phyloP scores from a whole-genome alignment of 2,888 invertebrate genomes.

The Maniola hyperantus region DNA sequence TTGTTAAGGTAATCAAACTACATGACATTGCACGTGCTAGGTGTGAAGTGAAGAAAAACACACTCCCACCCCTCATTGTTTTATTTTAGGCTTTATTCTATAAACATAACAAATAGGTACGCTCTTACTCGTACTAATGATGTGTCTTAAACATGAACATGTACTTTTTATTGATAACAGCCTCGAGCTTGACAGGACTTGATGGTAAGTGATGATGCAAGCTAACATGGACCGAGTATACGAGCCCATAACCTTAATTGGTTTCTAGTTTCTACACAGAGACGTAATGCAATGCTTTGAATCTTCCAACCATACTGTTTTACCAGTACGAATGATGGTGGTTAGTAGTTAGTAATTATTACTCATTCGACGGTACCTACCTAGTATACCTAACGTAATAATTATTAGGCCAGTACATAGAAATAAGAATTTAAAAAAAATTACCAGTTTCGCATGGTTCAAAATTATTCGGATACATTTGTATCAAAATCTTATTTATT shows the following conservation, averaged over 20 bases:
- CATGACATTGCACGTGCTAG: slow-evolving; percentile 74
- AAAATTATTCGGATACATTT: too few relatives aligned
- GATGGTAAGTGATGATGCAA: slow-evolving; percentile 19
- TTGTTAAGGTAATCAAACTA: slow-evolving; percentile 67
- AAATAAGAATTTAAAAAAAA: too few relatives aligned
- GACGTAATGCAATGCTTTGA: not conserved
- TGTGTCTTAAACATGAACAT: slow-evolving; percentile 37
- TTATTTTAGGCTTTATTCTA: slow-evolving; percentile 66
- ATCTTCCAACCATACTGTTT: not conserved
- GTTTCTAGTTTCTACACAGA: not conserved
- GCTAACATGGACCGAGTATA: slow-evolving; percentile 5
- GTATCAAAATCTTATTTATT: too few relatives aligned
- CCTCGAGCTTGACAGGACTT: slow-evolving; percentile 8
- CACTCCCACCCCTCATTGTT: slow-evolving; percentile 61
- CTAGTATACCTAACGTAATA: too few relatives aligned
- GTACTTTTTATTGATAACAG: slow-evolving; percentile 16
- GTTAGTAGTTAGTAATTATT: not conserved
- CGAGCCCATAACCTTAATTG: slow-evolving; percentile 8
- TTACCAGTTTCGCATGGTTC: too few relatives aligned
- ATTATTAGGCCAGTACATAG: too few relatives aligned
- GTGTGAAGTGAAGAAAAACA: slow-evolving; percentile 73
- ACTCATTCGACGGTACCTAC: too few relatives aligned
- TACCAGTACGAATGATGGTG: not conserved
- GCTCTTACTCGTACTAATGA: slow-evolving; percentile 38
- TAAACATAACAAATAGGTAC: slow-evolving; percentile 54